Evolutionary conservation across 1,140 invertebrate species (phyloP), one percentile per base, ranked within the genome.

Genomic region (Solenopsis invicta): DNA sequence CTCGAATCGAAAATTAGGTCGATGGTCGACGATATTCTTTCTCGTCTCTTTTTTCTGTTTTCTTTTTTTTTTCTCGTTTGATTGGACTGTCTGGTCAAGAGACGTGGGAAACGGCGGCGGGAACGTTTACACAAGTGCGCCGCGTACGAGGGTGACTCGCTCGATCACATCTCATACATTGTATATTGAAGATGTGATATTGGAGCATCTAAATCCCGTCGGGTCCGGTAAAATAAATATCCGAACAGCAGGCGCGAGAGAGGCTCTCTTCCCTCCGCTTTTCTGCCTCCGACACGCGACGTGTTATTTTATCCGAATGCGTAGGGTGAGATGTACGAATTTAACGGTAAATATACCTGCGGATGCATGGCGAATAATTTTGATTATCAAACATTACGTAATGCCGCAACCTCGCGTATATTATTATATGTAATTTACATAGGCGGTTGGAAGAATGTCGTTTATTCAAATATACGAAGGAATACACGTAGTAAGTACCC

Each of bases 1-100:
- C 50, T 78, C 85, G 61, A 74, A 45, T 37, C 41, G 84, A 87
- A 90, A 90, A 88, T 89, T 86, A 89, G 88, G 85, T 85, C 74
- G 77, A 37, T 13, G 48, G 66, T 72, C 85, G 81, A 10, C 72
- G 16, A 1, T 86, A 37, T 52, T 52, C 54, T 48, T 88, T 48
- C 37, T 85, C 72, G 82, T 52, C n/a, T 29, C 34, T 48, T 45
- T 18, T 56, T 8, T 21, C n/a, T 48, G 48, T 56, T 75, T 67
- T 61, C 10, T 16, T 67, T 56, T 87, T 50, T 69, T 50, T 13
- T 16, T 41, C 5, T 18, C 18, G 12, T 62, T 56, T 50, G 29
- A 81, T 71, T 54, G 21, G 21, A 16, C 52, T 34, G 34, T 52
- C 29, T 54, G 10, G 59, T 50, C 66, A 24, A 56, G 62, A 62